Conservation (phyloP, 2,888 invertebrate species). For the Temnothorax unifasciatus region DNA sequence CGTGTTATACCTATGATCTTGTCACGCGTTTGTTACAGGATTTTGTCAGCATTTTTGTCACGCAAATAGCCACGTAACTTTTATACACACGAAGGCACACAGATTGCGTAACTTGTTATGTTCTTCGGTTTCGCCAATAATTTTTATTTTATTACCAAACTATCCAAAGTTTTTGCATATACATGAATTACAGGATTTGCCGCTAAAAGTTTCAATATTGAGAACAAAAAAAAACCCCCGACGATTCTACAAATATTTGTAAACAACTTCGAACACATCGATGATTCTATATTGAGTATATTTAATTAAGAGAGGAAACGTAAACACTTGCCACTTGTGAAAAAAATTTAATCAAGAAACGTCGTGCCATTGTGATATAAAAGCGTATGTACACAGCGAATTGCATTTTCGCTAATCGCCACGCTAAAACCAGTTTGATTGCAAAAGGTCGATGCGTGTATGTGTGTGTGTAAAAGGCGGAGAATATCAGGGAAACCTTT, state of each 20-base stretch:
- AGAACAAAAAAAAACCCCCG: not conserved
- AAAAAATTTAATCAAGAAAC: not conserved
- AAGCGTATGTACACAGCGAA: not conserved
- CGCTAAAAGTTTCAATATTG: not conserved
- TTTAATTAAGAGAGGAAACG: not conserved
- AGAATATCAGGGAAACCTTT: conserved; percentile 47
- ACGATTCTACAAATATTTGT: not conserved
- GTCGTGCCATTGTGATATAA: not conserved
- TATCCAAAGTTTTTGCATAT: conserved; percentile 1
- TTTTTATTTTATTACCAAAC: conserved; percentile 1
- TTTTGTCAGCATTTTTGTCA: conserved; percentile 46
- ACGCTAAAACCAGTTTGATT: conserved; percentile 53
- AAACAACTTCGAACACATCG: not conserved
- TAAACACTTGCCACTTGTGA: not conserved
- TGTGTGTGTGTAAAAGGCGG: conserved; percentile 20
- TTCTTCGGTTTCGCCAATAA: not conserved
- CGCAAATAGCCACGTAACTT: conserved; percentile 42
- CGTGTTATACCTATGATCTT: not conserved
- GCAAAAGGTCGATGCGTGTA: conserved; percentile 29
- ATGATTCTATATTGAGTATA: not conserved
- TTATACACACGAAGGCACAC: conserved; percentile 5
- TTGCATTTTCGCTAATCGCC: conserved; percentile 22
- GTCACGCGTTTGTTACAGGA: conserved; percentile 38
- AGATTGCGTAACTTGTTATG: conserved; percentile 46
- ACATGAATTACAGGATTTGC: not conserved